Evolutionary conservation across 2,888 invertebrate genomes (phyloP), one percentile per base, ranked within the genome.

Genomic region (Troides aeacus): DNA sequence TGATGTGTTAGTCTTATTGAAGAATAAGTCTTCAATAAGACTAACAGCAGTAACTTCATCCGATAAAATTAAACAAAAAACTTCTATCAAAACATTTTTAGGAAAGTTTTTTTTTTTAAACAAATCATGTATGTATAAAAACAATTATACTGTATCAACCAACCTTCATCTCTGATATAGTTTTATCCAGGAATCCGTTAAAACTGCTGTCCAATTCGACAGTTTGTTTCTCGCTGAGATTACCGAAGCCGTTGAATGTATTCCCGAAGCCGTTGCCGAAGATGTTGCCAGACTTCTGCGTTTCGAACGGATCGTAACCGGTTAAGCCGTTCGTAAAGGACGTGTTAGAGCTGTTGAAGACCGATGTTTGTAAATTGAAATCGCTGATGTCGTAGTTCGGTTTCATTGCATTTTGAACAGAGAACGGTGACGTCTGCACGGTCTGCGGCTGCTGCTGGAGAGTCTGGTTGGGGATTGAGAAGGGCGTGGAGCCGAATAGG

Each of bases 121-220:
- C 30, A 30, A 30, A 30, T 30, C 30, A 30, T 30, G 3, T 24
- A 24, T 24, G 4, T 24, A 15, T 10, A 58, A 24, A 15, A 65
- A 50, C 21, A 68, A 58, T 73, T 30, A 70, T 70, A 67, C 71
- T 23, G 18, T 24, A 69, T 57, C 5, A 63, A 78, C 89, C 75
- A 80, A 97, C 97, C 95, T 97, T 97, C 96, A 97, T 96, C 92
- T 97, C 97, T 78, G 96, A 90, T 78, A 97, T 94, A 81, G 96
- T 95, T 84, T 96, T 96, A 86, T 97, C 97, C 85, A 97, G 88
- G 77, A 96, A 94, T 65, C 96, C 96, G 79, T 97, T 96, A 76
- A 97, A 96, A 85, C 94, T 95, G 88, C 91, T 92, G 75, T 92
- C 85, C 74, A 93, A 69, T 70, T 89, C 87, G 2, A 91, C 91